Evolutionary conservation across 1,140 invertebrate genomes (phyloP), one percentile per base, ranked within the genome.

Genomic region (Lasioglossum baleicum): DNA sequence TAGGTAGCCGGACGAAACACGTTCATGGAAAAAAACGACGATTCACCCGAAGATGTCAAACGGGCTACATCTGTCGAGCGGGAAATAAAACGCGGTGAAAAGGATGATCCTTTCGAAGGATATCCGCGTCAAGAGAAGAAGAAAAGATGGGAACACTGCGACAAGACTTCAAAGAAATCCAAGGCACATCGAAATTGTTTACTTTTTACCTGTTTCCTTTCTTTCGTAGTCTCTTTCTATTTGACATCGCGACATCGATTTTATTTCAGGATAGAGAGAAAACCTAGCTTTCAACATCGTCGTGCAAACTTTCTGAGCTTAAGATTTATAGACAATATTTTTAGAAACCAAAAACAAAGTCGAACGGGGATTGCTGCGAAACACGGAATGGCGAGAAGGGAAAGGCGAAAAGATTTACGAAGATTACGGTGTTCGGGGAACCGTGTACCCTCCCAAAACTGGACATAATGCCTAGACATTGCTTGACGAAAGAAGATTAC

Each of bases 401-500:
- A 44, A 42, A 20, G 22, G 35, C 26, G 0, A 6, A 15, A 17
- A 51, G 84, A 69, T 84, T 80, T 7, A 71, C 78, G n/a, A 88
- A 61, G 22, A 77, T 91, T 11, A 56, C 80, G 7, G 65, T 90
- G 10, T 80, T 74, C 58, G 81, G 84, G n/a, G 85, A 89, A 74
- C 73, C 84, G 31, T 91, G 88, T 26, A 78, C 56, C 65, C 40
- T 89, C 2, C 42, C 71, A 42, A 91, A 89, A 79, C 8, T 53
- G 10, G 80, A 89, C 42, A 70, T 63, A 7, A 83, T 89, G 51
- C 90, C 91, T 8, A 84, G 91, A 13, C 80, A 91, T 44, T 86
- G 85, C 51, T 56, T 92, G 22, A 72, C 86, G 8, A 91, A 89
- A 61, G 11, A 87, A 69, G 80, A 90, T n/a, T 84, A 92, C 80